Percentiles rank a stretch among this genome's conserved stretches.
These are phyloP conservation scores for Cyanoramphus novaezelandiae DNA, from an alignment of 2,113 vertebrate genomes.

Conservation along the genomic window DNA sequence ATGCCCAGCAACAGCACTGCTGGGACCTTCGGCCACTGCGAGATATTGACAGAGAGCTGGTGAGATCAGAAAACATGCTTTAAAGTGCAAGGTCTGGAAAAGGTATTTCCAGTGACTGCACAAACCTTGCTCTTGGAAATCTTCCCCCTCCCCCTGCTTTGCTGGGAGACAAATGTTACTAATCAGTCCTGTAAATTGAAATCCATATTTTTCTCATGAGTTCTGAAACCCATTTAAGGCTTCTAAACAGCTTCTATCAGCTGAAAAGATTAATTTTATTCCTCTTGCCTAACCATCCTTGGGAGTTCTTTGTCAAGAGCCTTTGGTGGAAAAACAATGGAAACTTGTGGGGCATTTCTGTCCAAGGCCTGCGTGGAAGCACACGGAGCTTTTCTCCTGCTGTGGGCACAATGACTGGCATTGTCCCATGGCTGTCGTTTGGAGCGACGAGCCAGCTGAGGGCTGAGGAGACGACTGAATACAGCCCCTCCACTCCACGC, in stretches of 20 bases:
- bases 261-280: background rate
- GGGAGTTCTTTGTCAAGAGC: background rate
- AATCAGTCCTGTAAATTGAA: background rate
- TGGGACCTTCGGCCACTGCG: fast-evolving
- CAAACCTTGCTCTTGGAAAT: background rate
- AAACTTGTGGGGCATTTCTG: background rate
- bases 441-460: background rate
- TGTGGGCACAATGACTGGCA: background rate
- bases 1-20: background rate
- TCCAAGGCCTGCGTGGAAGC: background rate
- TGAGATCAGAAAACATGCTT: background rate
- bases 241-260: constrained; percentile 7
- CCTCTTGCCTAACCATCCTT: background rate
- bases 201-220: background rate
- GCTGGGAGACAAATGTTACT: constrained; percentile 7
- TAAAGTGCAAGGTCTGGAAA: background rate
- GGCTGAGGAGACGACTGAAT: background rate
- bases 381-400: background rate
- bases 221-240: constrained; percentile 20
- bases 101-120: background rate
- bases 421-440: background rate
- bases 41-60: background rate
- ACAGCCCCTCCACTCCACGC: background rate
- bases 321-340: background rate
- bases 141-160: background rate